These are phyloP conservation scores for Eleginops maclovinus DNA, from an alignment of 2,113 vertebrate species.

Conservation along the genomic window DNA sequence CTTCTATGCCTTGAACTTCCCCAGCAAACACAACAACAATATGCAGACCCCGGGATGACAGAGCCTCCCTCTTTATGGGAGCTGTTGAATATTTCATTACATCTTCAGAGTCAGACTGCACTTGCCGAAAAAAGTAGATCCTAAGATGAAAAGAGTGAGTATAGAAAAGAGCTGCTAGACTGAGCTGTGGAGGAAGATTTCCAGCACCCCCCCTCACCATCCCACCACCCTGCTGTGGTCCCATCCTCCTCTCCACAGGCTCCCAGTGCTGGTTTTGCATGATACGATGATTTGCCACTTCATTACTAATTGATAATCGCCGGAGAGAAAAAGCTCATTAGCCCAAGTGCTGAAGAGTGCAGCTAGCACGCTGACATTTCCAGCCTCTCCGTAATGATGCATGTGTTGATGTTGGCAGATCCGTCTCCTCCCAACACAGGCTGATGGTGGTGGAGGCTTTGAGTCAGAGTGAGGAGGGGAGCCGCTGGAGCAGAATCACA, in stretches of 20 bases:
- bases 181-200: constrained; percentile 43
- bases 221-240: constrained; percentile 10
- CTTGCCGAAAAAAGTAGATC: neutral
- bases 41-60: too few relatives aligned
- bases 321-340: constrained; percentile 74
- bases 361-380: constrained; percentile 61
- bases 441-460: neutral
- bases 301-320: constrained; percentile 82
- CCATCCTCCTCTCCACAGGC: constrained; percentile 43
- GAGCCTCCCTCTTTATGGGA: constrained; percentile 40
- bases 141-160: constrained; percentile 22
- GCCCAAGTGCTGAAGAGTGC: constrained; percentile 63
- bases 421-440: constrained; percentile 21
- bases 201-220: constrained; percentile 6
- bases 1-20: constrained; percentile 9
- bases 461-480: neutral
- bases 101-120: constrained; percentile 63
- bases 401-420: constrained; percentile 36
- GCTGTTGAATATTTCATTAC: constrained; percentile 77
- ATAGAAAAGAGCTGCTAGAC: constrained; percentile 14
- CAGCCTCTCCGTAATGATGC: constrained; percentile 45
- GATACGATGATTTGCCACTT: constrained; percentile 79
- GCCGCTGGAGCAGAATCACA: neutral
- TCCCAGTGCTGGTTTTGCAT: constrained; percentile 53
- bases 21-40: constrained; percentile 33